Conservation (phyloP, 2,888 invertebrate genomes). For the Phalangium opilio region DNA sequence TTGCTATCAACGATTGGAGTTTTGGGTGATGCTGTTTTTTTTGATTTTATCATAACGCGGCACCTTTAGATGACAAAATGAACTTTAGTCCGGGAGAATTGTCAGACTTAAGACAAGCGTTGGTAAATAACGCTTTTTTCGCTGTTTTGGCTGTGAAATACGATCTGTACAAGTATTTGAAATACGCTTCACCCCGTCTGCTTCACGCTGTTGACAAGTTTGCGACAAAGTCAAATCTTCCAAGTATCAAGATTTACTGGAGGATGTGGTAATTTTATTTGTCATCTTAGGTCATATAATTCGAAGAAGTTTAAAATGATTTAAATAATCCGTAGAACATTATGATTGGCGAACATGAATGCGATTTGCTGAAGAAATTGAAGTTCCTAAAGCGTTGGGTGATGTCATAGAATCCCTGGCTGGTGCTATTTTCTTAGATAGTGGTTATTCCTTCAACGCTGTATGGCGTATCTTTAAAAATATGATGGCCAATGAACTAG, state of each 20-base stretch:
- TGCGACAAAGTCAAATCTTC: slow-evolving; percentile 22
- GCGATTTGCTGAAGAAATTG: slow-evolving; percentile 41
- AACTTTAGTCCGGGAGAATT: slow-evolving; percentile 63
- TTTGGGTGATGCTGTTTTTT: slow-evolving; percentile 69
- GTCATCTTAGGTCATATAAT: too few species aligned
- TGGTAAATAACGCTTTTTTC: slow-evolving; percentile 93
- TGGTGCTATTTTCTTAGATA: slow-evolving; percentile 80
- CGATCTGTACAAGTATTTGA: slow-evolving; percentile 60
- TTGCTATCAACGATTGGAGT: slow-evolving; percentile 46
- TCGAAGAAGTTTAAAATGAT: too few species aligned
- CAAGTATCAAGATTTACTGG: too few species aligned
- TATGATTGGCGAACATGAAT: too few species aligned
- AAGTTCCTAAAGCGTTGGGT: slow-evolving; percentile 80
- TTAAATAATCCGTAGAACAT: too few species aligned
- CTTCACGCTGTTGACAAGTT: slow-evolving; percentile 44
- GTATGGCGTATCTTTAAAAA: slow-evolving; percentile 52
- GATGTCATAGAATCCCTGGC: slow-evolving; percentile 82
- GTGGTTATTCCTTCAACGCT: slow-evolving; percentile 46
- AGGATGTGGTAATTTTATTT: too few species aligned
- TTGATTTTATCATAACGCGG: slow-evolving; percentile 77
- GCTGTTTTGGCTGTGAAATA: slow-evolving; percentile 73
- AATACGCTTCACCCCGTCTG: slow-evolving; percentile 38
- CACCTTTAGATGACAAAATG: slow-evolving; percentile 64
- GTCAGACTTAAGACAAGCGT: slow-evolving; percentile 81
- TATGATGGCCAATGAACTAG: too few species aligned